Percentiles rank a stretch among this genome's conserved stretches.
Evolutionary conservation across 1,140 invertebrate genomes (phyloP).

Genomic region (Drosophila asahinai): DNA sequence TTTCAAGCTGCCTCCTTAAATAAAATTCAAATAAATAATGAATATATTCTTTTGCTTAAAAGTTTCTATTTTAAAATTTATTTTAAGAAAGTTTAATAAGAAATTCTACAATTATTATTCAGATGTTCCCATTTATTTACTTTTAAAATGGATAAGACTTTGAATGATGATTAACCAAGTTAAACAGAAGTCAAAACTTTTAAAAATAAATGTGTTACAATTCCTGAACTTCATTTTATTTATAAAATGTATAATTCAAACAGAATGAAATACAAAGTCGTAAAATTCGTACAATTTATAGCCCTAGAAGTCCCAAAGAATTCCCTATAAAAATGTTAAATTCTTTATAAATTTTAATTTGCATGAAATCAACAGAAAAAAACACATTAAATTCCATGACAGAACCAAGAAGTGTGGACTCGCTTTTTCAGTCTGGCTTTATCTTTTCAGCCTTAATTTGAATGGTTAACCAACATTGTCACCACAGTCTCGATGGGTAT

Average conservation of each 20-base stretch:
- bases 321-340: not conserved
- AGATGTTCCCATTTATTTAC: too few relatives aligned
- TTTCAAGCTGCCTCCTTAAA: too few relatives aligned
- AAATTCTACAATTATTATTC: too few relatives aligned
- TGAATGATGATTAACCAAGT: too few relatives aligned
- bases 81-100: too few relatives aligned
- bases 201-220: too few relatives aligned
- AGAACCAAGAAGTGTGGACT: not conserved
- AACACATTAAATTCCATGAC: not conserved
- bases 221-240: not conserved
- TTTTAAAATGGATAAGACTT: too few relatives aligned
- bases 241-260: not conserved
- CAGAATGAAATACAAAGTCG: not conserved
- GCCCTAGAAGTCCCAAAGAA: not conserved
- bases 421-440: not conserved
- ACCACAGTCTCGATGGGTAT: not conserved
- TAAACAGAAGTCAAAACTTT: too few relatives aligned
- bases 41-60: too few relatives aligned
- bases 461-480: conserved; percentile 1
- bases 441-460: conserved; percentile 8
- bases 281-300: too few relatives aligned
- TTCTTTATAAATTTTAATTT: not conserved
- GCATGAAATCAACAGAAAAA: not conserved
- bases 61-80: too few relatives aligned
- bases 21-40: too few relatives aligned